phyloP scores from a whole-genome alignment of 2,797 vertebrate species.

The Tokudaia muenninki region DNA sequence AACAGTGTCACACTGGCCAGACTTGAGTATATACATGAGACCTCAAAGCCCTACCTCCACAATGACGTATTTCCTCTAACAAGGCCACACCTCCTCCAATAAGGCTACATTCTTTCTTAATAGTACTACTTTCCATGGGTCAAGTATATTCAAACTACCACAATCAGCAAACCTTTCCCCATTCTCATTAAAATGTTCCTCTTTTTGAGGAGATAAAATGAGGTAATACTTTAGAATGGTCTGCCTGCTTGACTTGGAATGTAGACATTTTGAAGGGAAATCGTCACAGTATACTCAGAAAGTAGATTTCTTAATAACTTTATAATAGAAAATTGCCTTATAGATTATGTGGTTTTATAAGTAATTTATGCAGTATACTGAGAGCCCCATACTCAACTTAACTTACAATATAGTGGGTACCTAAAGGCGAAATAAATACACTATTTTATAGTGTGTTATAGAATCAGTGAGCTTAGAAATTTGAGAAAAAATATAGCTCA shows the following conservation, averaged over 20 bases:
- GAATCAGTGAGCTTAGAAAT: background rate
- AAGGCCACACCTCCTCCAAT: background rate
- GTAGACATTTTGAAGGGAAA: background rate
- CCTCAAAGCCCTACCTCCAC: background rate
- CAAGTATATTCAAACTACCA: background rate
- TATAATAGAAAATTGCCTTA: background rate
- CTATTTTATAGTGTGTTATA: conserved; percentile 24
- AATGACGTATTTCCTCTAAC: background rate
- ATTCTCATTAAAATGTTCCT: background rate
- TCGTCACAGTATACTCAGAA: background rate
- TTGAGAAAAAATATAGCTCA: background rate
- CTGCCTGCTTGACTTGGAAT: conserved; percentile 5
- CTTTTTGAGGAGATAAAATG: background rate
- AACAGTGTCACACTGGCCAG: background rate
- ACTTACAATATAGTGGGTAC: conserved; percentile 3
- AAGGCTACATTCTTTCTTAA: background rate
- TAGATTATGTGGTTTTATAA: conserved; percentile 14
- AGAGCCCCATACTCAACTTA: background rate
- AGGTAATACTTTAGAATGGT: background rate
- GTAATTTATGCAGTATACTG: background rate
- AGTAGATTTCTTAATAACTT: conserved; percentile 10
- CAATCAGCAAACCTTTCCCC: background rate
- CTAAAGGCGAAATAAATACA: conserved; percentile 20
- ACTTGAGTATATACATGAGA: background rate
- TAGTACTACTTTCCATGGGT: background rate